phyloP scores from a whole-genome alignment of 2,113 vertebrate genomes.

The Phalacrocorax brasilianus region DNA sequence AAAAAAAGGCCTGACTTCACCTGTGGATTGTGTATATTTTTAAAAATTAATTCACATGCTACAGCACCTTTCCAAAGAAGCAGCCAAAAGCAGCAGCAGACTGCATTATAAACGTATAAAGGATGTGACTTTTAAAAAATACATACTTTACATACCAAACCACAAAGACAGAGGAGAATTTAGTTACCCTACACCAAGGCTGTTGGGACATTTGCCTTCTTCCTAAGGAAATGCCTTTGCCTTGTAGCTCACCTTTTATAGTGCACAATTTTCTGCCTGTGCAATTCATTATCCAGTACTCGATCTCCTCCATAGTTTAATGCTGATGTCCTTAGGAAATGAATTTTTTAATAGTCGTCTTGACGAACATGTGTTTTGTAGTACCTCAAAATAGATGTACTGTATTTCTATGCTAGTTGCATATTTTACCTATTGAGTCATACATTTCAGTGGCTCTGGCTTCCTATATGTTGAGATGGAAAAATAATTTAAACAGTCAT shows the following conservation, averaged over 20 bases:
- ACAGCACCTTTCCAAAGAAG: not conserved
- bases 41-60: not conserved
- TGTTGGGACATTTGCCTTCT: not conserved
- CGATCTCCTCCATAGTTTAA: not conserved
- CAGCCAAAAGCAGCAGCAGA: not conserved
- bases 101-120: not conserved
- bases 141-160: not conserved
- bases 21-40: not conserved
- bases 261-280: not conserved
- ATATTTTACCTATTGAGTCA: not conserved
- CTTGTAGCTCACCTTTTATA: slow-evolving; percentile 1
- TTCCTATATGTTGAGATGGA: not conserved
- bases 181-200: not conserved
- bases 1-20: not conserved
- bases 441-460: not conserved
- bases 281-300: slow-evolving; percentile 3
- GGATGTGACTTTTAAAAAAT: not conserved
- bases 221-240: not conserved
- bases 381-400: slow-evolving; percentile 15
- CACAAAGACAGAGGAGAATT: not conserved
- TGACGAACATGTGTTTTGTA: not conserved
- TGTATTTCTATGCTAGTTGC: not conserved
- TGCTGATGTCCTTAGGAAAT: not conserved
- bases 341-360: slow-evolving; percentile 18
- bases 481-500: not conserved